Percentiles rank a stretch among this genome's conserved stretches.
phyloP scores from a whole-genome alignment of 2,113 vertebrate species.

The Ursus arctos region DNA sequence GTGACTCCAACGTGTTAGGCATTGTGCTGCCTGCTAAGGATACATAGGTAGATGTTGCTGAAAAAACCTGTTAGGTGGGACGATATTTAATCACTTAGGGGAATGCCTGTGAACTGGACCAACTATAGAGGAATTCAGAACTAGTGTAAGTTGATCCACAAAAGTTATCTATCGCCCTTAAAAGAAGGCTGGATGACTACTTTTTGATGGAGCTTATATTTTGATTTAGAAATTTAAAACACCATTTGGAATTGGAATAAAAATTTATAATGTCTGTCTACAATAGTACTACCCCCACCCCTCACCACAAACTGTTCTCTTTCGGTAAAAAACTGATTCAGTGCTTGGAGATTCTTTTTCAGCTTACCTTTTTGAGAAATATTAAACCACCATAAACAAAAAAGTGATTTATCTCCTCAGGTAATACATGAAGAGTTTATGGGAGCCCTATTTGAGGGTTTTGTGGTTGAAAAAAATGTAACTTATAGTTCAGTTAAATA shows the following conservation, averaged over 20 bases:
- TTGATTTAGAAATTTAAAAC: slow-evolving; percentile 58
- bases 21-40: background rate
- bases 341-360: slow-evolving; percentile 18
- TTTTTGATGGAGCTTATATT: slow-evolving; percentile 51
- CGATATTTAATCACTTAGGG: slow-evolving; percentile 10
- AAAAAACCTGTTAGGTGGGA: slow-evolving; percentile 24
- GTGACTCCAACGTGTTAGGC: background rate
- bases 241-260: slow-evolving; percentile 28
- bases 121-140: background rate
- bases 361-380: slow-evolving; percentile 13
- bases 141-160: background rate
- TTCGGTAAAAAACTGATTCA: background rate
- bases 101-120: background rate
- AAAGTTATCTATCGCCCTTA: background rate
- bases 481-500: slow-evolving; percentile 39
- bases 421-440: slow-evolving; percentile 45
- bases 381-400: slow-evolving; percentile 18
- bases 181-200: background rate
- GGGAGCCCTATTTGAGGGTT: slow-evolving; percentile 21
- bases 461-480: slow-evolving; percentile 34
- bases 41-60: slow-evolving; percentile 11
- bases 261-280: slow-evolving; percentile 15
- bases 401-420: background rate
- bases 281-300: background rate
- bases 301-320: background rate